Evolutionary conservation across 2,113 vertebrate genomes (phyloP).

Genomic region (Spea bombifrons): DNA sequence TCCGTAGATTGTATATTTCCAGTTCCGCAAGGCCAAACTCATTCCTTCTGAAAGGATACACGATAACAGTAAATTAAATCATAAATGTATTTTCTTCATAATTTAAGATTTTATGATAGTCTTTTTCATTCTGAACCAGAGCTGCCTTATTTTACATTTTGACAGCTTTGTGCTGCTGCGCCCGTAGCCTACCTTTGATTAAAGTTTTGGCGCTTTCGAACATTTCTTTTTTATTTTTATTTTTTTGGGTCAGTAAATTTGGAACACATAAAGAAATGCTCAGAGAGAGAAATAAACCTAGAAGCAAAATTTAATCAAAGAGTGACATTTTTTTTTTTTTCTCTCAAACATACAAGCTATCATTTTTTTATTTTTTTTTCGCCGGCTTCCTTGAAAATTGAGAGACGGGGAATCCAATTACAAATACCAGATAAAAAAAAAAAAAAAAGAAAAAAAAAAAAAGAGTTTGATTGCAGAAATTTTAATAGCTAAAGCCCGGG

Average conservation of each 20-base stretch:
- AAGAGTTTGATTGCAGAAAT: conserved; percentile 60
- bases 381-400: conserved; percentile 63
- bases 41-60: neutral
- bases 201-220: conserved; percentile 37
- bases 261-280: conserved; percentile 10
- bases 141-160: conserved; percentile 49
- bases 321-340: conserved; percentile 45
- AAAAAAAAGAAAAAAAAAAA: conserved; percentile 46
- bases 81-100: neutral
- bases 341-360: conserved; percentile 55
- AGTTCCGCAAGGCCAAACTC: neutral
- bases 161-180: conserved; percentile 26
- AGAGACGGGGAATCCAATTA: conserved; percentile 70
- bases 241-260: conserved; percentile 21
- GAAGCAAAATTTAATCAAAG: conserved; percentile 59
- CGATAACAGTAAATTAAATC: neutral
- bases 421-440: conserved; percentile 62
- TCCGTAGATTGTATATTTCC: too few relatives aligned
- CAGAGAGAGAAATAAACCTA: conserved; percentile 46
- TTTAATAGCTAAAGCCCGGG: conserved; percentile 64
- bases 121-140: neutral
- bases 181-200: conserved; percentile 42
- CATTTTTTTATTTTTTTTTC: conserved; percentile 10
- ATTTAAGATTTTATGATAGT: conserved; percentile 11
- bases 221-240: conserved; percentile 25